Conservation (phyloP, 2,113 vertebrate genomes). For the Cyprinodon brontotheroides region DNA sequence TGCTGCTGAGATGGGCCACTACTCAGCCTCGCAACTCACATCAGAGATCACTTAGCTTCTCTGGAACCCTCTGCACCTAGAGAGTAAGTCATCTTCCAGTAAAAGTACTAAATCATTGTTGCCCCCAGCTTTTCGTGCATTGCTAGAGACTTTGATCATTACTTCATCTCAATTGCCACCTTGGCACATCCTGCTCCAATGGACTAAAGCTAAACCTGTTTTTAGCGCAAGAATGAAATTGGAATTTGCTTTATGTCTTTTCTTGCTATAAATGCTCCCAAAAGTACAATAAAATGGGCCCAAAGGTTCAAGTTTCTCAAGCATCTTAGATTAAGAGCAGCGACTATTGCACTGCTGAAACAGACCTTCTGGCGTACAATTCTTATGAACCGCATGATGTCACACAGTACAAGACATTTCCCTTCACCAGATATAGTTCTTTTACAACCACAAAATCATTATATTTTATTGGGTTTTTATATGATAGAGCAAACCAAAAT, state of each 20-base stretch:
- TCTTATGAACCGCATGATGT: not conserved
- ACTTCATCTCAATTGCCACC: conserved; percentile 41
- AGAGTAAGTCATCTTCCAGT: conserved; percentile 56
- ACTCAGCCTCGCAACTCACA: conserved; percentile 44
- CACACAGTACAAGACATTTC: not conserved
- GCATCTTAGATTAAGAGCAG: not conserved
- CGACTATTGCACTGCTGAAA: not conserved
- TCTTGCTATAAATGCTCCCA: conserved; percentile 36
- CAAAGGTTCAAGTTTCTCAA: conserved; percentile 19
- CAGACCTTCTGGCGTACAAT: not conserved
- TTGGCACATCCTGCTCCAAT: conserved; percentile 49
- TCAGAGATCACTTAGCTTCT: conserved; percentile 55
- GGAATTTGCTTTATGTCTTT: conserved; percentile 42
- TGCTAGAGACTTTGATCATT: conserved; percentile 61
- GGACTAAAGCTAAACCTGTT: conserved; percentile 27
- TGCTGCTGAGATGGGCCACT: conserved; percentile 53
- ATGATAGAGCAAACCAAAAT: not conserved
- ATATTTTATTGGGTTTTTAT: not conserved
- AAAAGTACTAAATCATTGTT: conserved; percentile 53
- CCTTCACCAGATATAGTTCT: not conserved
- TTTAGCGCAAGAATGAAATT: conserved; percentile 36
- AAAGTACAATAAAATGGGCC: conserved; percentile 21
- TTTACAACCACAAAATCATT: not conserved
- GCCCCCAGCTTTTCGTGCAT: conserved; percentile 38
- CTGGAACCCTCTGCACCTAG: conserved; percentile 56